Evolutionary conservation across 2,888 invertebrate species (phyloP).

Genomic region (Helleia helle): DNA sequence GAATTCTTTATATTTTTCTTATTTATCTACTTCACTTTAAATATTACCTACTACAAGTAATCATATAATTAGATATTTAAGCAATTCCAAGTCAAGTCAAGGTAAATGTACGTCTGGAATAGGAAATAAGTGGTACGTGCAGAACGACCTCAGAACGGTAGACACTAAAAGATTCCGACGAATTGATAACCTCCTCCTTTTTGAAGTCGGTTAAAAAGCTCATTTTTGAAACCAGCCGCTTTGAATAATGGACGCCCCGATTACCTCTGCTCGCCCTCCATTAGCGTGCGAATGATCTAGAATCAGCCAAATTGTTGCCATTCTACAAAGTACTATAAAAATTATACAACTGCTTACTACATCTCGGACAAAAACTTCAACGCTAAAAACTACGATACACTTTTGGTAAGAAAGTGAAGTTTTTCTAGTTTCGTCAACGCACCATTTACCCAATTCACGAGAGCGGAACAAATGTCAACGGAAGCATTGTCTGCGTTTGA

Average conservation of each 20-base stretch:
- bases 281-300: constrained; percentile 60
- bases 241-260: constrained; percentile 63
- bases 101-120: constrained; percentile 27
- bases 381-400: constrained; percentile 37
- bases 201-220: no score
- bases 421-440: constrained; percentile 50
- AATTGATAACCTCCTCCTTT: no score
- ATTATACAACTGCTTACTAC: constrained; percentile 24
- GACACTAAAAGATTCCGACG: no score
- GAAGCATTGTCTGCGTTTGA: constrained; percentile 54
- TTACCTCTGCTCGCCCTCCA: constrained; percentile 59
- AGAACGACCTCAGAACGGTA: constrained; percentile 31
- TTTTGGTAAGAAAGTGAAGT: constrained; percentile 62
- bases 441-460: constrained; percentile 68
- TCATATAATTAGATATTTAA: no score
- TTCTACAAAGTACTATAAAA: constrained; percentile 16
- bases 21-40: no score
- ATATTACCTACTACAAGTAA: no score
- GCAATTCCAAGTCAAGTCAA: no score
- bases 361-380: constrained; percentile 40
- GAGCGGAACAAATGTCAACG: constrained; percentile 65
- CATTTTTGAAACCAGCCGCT: constrained; percentile 46
- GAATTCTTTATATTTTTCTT: no score
- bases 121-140: constrained; percentile 37
- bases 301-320: constrained; percentile 48